Conservation (phyloP, 1,140 invertebrate genomes). For the Trichonephila clavata region DNA sequence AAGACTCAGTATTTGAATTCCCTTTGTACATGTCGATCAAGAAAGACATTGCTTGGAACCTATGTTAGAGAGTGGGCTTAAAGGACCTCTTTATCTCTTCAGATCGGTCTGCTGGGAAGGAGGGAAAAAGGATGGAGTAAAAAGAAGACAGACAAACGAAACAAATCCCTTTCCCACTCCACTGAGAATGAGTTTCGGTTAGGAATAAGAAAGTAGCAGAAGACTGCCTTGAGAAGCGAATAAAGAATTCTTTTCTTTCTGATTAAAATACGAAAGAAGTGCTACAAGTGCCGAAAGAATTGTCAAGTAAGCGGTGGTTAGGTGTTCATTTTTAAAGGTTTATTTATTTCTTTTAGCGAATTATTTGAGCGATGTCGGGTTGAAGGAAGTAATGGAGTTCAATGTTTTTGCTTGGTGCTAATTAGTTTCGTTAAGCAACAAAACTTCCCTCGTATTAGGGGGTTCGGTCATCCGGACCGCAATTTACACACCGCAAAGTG, state of each 20-base stretch:
- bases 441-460: neutral
- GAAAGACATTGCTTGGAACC: neutral
- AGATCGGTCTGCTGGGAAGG: neutral
- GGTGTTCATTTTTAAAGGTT: neutral
- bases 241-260: neutral
- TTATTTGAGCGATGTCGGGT: neutral
- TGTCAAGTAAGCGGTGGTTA: neutral
- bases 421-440: neutral
- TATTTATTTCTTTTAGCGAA: neutral
- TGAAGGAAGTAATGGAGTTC: neutral
- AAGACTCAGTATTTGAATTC: neutral
- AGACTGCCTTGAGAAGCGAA: neutral
- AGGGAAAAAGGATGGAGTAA: neutral
- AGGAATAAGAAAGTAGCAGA: neutral
- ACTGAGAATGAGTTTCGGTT: neutral
- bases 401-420: neutral
- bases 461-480: neutral
- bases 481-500: neutral
- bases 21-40: neutral
- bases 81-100: neutral
- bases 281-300: neutral
- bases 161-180: neutral
- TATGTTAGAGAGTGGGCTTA: neutral
- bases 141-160: neutral
- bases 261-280: neutral